Base-by-base conservation (phyloP, 2,888 invertebrate genomes). In the Hemithea aestivaria region DNA sequence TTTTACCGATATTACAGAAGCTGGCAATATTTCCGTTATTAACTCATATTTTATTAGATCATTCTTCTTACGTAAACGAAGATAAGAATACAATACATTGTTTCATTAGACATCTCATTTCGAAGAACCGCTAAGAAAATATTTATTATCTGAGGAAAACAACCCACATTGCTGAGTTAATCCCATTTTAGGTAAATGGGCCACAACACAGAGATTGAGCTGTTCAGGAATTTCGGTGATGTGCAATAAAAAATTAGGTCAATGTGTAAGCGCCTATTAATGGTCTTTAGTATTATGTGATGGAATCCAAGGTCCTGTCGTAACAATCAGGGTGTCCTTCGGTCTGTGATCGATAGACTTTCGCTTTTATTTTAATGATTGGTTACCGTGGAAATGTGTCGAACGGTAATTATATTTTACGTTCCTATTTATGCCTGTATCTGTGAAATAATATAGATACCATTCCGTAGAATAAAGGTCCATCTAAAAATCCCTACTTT, bases 181-280 rank as follows among this genome's bases (percentile, higher is more conserved):
- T 35, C 35, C 26, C 26, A 32, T 40, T 36, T 35, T 33, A 27
- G 12, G 30, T 12, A 39, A 41, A 40, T 24, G 36, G 8, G 10
- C 31, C 26, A 33, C 31, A 30, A 35, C 24, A 22, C 6, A 34
- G 36, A 39, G 45, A 54, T 58, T 56, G 51, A 44, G 31, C 32
- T 35, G 40, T 27, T 45, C 30, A 40, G 45, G 51, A 57, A 58
- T 57, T 50, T 46, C 36, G 49, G 46, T 47, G 28, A 49, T 51
- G 45, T 47, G 53, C 47, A 48, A 53, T 59, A 56, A 56, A 55
- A 51, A 57, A 56, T 40, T 53, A 46, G 56, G 58, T 50, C 55
- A 53, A 35, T 46, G 40, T 40, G 38, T 46, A 43, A 46, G 45
- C 34, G 45, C 43, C 43, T 40, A 51, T 50, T 51, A 50, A 42